Evolutionary conservation across 2,888 invertebrate species (phyloP).

Genomic region (Phengaris alcon): DNA sequence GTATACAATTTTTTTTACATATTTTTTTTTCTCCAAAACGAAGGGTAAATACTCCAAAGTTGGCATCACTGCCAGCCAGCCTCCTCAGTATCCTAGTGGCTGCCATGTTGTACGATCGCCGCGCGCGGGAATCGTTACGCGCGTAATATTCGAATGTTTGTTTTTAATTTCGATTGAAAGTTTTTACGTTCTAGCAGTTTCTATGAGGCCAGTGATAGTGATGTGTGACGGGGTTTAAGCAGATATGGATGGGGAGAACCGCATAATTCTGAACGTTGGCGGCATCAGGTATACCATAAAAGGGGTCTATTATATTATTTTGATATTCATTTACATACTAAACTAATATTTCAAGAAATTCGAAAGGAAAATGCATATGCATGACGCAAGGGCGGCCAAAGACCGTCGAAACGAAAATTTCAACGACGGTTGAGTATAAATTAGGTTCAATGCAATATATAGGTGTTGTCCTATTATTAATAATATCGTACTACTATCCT

Average conservation of each 20-base stretch:
- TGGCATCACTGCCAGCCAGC: neutral
- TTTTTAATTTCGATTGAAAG: conserved; percentile 20
- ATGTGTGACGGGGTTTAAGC: conserved; percentile 18
- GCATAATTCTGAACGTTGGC: conserved; percentile 95
- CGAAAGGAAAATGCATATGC: no score
- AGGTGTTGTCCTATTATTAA: no score
- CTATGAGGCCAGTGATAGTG: conserved; percentile 4
- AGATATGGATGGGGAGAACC: conserved; percentile 92
- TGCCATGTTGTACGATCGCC: neutral
- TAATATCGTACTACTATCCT: no score
- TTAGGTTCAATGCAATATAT: no score
- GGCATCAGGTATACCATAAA: conserved; percentile 84
- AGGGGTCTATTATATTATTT: no score
- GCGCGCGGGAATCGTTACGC: neutral
- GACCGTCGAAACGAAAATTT: no score
- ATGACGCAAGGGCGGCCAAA: no score
- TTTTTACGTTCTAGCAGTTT: conserved; percentile 42
- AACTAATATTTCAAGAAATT: no score
- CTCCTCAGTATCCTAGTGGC: conserved; percentile 13
- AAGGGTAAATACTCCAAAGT: neutral
- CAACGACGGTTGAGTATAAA: no score
- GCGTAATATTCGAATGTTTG: conserved; percentile 23
- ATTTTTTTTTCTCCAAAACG: neutral
- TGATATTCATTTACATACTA: no score
- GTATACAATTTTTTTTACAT: neutral